Base-by-base conservation (phyloP, 2,113 vertebrate species). In the Phaethornis superciliosus region DNA sequence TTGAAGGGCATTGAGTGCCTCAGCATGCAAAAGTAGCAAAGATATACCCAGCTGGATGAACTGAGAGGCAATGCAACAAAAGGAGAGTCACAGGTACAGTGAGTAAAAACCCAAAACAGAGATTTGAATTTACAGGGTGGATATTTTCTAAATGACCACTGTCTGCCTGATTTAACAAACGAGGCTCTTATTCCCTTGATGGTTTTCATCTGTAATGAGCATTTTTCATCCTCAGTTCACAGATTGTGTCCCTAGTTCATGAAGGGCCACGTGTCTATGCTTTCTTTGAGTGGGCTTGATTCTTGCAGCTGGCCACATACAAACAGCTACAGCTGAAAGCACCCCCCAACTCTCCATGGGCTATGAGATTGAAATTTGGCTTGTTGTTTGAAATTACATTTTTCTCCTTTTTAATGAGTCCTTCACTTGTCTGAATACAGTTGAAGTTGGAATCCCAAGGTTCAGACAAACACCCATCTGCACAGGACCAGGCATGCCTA, bases 151-250 rank as follows among this genome's bases (percentile, higher is more conserved):
- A 69, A 58, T 54, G 16, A 74, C 15, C 26, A 7, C 69, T 55
- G 26, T 21, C 59, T 85, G n/a, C n/a, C 63, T 63, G n/a, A 10
- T 86, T 94, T 93, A 70, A 74, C 49, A 88, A 64, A 80, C 2
- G 9, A 70, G 24, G 23, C 24, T 82, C 7, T 60, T 30, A 81
- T 67, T 77, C 30, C 28, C 3, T 58, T 79, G 44, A 44, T 15
- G 80, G 51, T 67, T 70, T 94, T 94, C 26, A 70, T 5, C 52
- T n/a, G 7, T 14, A 83, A 52, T 24, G 27, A 78, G 3, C 26
- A 40, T 17, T 30, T 63, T 67, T 72, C 4, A 55, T 63, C 33
- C 15, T 55, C 18, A 47, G 27, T 23, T 16, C 12, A 22, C 27
- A 23, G 28, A 30, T 44, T n/a, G 23, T 27, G 8, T 21, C 54